Base-by-base conservation (phyloP, 2,888 invertebrate genomes). In the Dorcus hopei region DNA sequence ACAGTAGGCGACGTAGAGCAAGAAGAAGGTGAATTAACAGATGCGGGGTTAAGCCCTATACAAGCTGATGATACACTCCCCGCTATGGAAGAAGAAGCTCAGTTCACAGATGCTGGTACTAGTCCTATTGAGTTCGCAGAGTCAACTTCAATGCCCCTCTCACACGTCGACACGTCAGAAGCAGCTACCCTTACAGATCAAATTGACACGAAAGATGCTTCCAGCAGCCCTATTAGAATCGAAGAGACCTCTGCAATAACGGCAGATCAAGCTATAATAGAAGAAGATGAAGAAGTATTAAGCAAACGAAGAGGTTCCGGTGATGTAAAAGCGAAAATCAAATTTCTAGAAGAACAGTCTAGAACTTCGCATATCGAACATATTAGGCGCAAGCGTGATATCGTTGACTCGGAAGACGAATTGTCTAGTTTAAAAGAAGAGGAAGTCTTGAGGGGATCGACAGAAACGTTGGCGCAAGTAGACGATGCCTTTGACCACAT, bases 271-370 rank as follows among this genome's bases (percentile, higher is more conserved):
- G 41, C 41, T 9, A 71, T 69, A 57, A 53, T 72, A 16, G 70
- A 70, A 61, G 76, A 77, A 38, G 80, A 80, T 55, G 77, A 80
- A 54, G 77, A 80, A 58, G 69, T 77, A 33, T 64, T 79, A 53
- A 59, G 64, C 5, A 72, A 68, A 54, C 66, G 79, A 39, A 69
- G 79, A 39, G 79, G 78, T 39, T 81, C 82, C 7, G 82, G 83
- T 38, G 83, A 83, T 65, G 85, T 85, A 3, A 82, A 80, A 72
- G 80, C 83, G 11, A 82, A 82, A 70, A 78, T 85, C 43, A 80
- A 80, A 70, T 72, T 80, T 57, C 70, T 85, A 50, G 85, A 85
- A 72, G 81, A 82, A 63, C 81, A 81, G 61, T 69, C 73, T 19
- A 69, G 70, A 16, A 75, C 73, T 55, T 74, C 77, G 38, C 76